Evolutionary conservation across 2,888 invertebrate genomes (phyloP).

Genomic region (Laothoe populi): DNA sequence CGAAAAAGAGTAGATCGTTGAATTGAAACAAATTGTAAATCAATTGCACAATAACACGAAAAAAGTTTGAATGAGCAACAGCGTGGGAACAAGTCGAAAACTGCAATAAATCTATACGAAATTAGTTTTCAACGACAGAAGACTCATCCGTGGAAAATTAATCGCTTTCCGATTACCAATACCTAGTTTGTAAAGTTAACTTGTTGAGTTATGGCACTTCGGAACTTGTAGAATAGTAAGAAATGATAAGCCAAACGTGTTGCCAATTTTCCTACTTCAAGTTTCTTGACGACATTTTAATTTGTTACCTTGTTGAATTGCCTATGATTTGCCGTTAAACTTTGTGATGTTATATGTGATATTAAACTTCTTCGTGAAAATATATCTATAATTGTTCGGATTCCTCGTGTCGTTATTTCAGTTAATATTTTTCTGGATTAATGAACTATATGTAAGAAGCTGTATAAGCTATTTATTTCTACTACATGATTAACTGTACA

Average conservation of each 20-base stretch:
- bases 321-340: not conserved
- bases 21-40: slow-evolving; percentile 21
- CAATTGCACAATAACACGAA: slow-evolving; percentile 11
- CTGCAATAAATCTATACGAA: slow-evolving; percentile 62
- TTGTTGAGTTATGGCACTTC: slow-evolving; percentile 63
- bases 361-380: too few species aligned
- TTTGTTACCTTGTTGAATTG: slow-evolving; percentile 7
- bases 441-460: too few species aligned
- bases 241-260: slow-evolving; percentile 25
- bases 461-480: too few species aligned
- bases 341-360: not conserved
- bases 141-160: slow-evolving; percentile 65
- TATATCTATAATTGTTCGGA: too few species aligned
- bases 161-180: slow-evolving; percentile 67
- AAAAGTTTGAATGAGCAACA: slow-evolving; percentile 16
- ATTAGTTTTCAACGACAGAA: slow-evolving; percentile 69
- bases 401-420: too few species aligned
- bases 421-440: too few species aligned
- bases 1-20: not conserved
- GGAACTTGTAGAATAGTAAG: slow-evolving; percentile 33
- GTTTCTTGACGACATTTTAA: slow-evolving; percentile 20
- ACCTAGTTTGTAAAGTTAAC: slow-evolving; percentile 56
- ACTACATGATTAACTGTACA: too few species aligned
- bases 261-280: slow-evolving; percentile 18
- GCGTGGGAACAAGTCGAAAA: slow-evolving; percentile 46